Conservation (phyloP, 2,888 invertebrate genomes). For the Hemistola chrysoprasaria region DNA sequence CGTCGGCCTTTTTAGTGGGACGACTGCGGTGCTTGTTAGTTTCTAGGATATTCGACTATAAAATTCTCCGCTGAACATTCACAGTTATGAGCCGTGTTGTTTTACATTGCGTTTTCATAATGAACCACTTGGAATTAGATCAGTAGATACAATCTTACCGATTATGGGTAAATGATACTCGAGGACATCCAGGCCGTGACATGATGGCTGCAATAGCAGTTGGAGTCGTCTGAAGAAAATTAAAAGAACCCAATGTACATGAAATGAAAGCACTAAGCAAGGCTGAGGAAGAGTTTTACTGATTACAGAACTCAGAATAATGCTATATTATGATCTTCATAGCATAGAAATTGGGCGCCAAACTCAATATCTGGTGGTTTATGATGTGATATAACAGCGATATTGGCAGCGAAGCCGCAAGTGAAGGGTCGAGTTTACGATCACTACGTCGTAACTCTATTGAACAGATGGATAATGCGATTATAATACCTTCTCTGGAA, state of each 20-base stretch:
- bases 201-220: no score
- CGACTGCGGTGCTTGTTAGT: constrained; percentile 26
- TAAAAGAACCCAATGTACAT: no score
- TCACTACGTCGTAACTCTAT: constrained; percentile 25
- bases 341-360: constrained; percentile 19
- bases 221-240: no score
- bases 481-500: constrained; percentile 19
- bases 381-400: constrained; percentile 22
- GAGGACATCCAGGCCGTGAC: no score
- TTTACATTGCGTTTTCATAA: constrained; percentile 16
- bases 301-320: constrained; percentile 4
- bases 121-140: constrained; percentile 25
- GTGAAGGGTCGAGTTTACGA: constrained; percentile 29
- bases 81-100: constrained; percentile 8
- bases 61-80: constrained; percentile 24
- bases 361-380: constrained; percentile 22
- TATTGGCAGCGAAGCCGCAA: constrained; percentile 21
- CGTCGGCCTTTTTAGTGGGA: constrained; percentile 48
- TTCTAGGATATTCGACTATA: constrained; percentile 25
- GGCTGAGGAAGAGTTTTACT: no score
- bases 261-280: no score
- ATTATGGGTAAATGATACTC: no score
- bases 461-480: constrained; percentile 23
- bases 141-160: constrained; percentile 16
- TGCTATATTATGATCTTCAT: constrained; percentile 7